A percentile compares a stretch with the other conserved stretches of the same genome.
phyloP scores from a whole-genome alignment of 2,797 vertebrate genomes.

The Valencia hispanica region DNA sequence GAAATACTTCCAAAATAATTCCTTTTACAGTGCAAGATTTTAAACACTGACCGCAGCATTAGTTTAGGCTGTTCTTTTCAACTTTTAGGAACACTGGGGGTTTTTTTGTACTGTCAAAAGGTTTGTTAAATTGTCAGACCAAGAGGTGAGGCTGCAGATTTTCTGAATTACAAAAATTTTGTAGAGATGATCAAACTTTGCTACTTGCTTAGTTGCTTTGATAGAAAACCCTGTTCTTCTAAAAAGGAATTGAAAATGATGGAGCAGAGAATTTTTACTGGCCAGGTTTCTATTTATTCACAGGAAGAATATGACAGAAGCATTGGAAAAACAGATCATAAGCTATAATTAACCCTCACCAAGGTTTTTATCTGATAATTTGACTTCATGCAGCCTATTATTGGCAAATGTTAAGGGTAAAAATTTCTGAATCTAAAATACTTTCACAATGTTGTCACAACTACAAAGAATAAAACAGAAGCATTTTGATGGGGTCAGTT shows the following conservation, averaged over 20 bases:
- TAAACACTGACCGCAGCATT: neutral
- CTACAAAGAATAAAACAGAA: neutral
- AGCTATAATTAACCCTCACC: neutral
- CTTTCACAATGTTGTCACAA: neutral
- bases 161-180: neutral
- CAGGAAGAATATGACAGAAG: neutral
- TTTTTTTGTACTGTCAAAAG: neutral
- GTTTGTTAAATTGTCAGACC: neutral
- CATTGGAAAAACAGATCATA: neutral
- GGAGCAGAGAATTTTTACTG: neutral
- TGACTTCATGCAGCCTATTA: neutral
- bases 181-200: neutral
- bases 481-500: neutral
- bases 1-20: too few species aligned
- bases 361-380: slow-evolving; percentile 1
- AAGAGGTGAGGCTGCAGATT: neutral
- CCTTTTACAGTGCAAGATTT: neutral
- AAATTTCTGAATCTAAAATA: neutral
- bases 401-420: neutral
- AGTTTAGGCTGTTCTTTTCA: neutral
- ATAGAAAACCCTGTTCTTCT: neutral
- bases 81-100: neutral
- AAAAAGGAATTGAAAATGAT: neutral
- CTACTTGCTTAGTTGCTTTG: neutral
- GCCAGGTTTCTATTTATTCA: neutral